phyloP scores from a whole-genome alignment of 1,140 invertebrate genomes.

The Zaprionus kolodkinae region DNA sequence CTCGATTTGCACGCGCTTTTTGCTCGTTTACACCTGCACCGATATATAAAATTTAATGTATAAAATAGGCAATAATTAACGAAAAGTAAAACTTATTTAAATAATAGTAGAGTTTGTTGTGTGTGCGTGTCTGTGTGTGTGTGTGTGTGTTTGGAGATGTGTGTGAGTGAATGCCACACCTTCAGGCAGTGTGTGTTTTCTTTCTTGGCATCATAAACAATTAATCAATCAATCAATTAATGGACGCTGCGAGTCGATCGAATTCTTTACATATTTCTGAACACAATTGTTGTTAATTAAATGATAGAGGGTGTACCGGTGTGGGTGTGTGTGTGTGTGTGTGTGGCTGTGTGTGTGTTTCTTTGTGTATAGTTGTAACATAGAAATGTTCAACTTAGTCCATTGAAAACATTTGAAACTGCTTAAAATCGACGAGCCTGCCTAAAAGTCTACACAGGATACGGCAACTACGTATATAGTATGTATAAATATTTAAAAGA shows the following conservation, averaged over 20 bases:
- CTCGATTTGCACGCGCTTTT: constrained; percentile 25
- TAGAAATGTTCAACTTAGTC: constrained; percentile 76
- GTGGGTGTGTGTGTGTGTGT: constrained; percentile 6
- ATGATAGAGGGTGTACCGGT: constrained; percentile 10
- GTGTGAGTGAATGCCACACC: constrained; percentile 28
- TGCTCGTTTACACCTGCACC: constrained; percentile 70
- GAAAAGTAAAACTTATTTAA: constrained; percentile 17
- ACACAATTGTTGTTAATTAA: constrained; percentile 61
- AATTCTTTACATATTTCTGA: constrained; percentile 44
- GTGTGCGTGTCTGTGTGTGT: constrained; percentile 3
- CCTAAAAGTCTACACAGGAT: constrained; percentile 44
- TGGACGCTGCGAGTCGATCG: constrained; percentile 32
- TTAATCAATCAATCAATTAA: constrained; percentile 40
- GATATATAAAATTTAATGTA: constrained; percentile 70
- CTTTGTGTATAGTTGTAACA: constrained; percentile 44
- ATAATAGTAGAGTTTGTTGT: neutral
- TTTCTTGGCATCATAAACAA: constrained; percentile 10
- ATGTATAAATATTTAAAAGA: constrained; percentile 49
- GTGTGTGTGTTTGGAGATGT: constrained; percentile 1
- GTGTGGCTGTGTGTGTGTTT: neutral
- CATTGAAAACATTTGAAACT: constrained; percentile 68
- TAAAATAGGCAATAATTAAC: constrained; percentile 38
- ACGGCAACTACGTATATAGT: constrained; percentile 40
- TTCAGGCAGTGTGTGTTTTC: constrained; percentile 62
- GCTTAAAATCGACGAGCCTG: constrained; percentile 43